A percentile compares a stretch with the other conserved stretches of the same genome.
phyloP scores from a whole-genome alignment of 2,888 invertebrate species.

The Scrobipalpa atriplicella region DNA sequence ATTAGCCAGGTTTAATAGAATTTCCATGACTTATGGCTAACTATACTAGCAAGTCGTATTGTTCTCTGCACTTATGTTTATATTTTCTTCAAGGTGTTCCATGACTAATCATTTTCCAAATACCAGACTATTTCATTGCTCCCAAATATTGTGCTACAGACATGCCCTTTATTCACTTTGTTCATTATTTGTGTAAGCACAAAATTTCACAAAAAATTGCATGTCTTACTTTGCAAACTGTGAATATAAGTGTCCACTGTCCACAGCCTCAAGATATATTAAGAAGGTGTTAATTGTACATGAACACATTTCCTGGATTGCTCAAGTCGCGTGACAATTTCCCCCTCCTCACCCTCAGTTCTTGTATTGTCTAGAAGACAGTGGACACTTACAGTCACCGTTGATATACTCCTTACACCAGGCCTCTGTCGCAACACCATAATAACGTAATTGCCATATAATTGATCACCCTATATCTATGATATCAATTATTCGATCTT shows the following conservation, averaged over 20 bases:
- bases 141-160: background rate
- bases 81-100: background rate
- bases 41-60: background rate
- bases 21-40: background rate
- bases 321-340: constrained; percentile 44
- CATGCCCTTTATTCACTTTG: background rate
- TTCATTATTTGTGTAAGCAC: background rate
- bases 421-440: constrained; percentile 14
- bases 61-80: too few species aligned
- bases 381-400: constrained; percentile 4
- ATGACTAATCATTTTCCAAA: background rate
- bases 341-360: constrained; percentile 17
- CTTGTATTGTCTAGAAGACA: constrained; percentile 14
- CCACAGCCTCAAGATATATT: constrained; percentile 35
- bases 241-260: background rate
- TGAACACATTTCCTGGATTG: constrained; percentile 43
- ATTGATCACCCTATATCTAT: constrained; percentile 20
- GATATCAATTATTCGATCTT: constrained; percentile 24
- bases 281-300: constrained; percentile 45
- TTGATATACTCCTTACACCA: constrained; percentile 24
- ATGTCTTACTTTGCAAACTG: background rate
- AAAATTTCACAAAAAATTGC: background rate
- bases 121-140: background rate
- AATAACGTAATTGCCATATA: constrained; percentile 18
- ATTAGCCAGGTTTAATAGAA: background rate